Base-by-base conservation (phyloP, 1,140 invertebrate genomes). In the Acromyrmex echinatior region DNA sequence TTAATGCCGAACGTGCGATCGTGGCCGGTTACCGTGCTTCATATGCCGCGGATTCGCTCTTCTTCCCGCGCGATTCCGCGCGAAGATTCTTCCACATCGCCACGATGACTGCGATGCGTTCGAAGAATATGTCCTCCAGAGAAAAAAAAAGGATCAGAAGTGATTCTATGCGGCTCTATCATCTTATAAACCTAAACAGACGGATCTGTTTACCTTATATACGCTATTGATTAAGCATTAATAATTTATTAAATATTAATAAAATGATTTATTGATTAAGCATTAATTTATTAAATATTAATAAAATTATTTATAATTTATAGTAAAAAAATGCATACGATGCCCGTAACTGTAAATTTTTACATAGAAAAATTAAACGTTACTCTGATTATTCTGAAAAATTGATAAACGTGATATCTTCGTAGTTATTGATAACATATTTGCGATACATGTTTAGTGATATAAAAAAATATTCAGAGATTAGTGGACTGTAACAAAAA, bases 1-100 rank as follows among this genome's bases (percentile, higher is more conserved):
- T 90, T 87, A 90, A 91, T 87, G 62, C 65, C 85, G 76, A 91
- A 91, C 90, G 21, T 39, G 66, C 39, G 90, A 35, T 58, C 80
- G 79, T 87, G 90, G 16, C 51, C 85, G 63, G 79, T 91, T 87
- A 82, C 90, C 81, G 39, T 21, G 39, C 51, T 71, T 73, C 39
- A 45, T 39, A 9, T 78, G 53, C 14, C 71, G 68, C 65, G 81
- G 81, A 62, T 66, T 53, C 65, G 53, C 65, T 39, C 65, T 80
- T 74, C 66, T 51, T 82, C 53, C 45, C 28, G 16, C 53, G 68
- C 49, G 31, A 70, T 28, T 73, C 25, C 79, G 16, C 79, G 68
- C 39, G 3, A 62, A 82, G 45, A 62, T 82, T 39, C 70, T 21
- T 1, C 9, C 18, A 18, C 35, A 49, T 45, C 39, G 7, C 7